These are phyloP conservation scores for Bos javanicus DNA, from an alignment of 2,113 vertebrate genomes.

Conservation along the genomic window DNA sequence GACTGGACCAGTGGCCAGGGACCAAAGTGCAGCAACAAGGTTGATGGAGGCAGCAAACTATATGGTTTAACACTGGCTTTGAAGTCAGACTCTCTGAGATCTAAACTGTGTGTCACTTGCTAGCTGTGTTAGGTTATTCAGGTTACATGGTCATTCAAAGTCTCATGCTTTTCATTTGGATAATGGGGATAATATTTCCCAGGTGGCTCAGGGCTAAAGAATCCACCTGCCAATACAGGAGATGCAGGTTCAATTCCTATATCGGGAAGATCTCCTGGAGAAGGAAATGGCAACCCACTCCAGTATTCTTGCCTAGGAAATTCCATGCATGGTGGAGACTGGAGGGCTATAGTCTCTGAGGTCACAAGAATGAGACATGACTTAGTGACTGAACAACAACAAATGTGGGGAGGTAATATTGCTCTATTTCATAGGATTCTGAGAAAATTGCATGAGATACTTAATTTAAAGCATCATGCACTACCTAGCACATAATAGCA, in stretches of 20 bases:
- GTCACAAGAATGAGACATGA: not conserved
- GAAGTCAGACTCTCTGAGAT: not conserved
- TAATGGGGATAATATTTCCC: not conserved
- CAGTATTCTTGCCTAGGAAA: not conserved
- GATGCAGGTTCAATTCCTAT: accelerated
- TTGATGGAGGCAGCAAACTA: not conserved
- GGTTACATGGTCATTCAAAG: not conserved
- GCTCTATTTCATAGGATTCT: not conserved
- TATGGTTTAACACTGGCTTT: not conserved
- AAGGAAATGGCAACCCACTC: not conserved
- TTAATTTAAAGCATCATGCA: not conserved
- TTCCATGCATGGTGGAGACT: not conserved
- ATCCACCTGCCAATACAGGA: not conserved
- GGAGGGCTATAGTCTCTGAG: not conserved
- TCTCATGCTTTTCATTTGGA: not conserved
- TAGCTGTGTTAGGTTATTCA: not conserved
- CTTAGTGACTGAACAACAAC: not conserved
- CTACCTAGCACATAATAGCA: not conserved
- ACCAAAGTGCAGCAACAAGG: not conserved
- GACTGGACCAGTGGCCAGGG: not conserved
- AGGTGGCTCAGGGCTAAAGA: not conserved
- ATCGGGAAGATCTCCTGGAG: not conserved
- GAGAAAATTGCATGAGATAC: not conserved
- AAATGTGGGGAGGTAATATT: not conserved
- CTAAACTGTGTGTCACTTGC: not conserved